phyloP scores from a whole-genome alignment of 92 coral and sea anemone species.

The Epizoanthus rinbou region DNA sequence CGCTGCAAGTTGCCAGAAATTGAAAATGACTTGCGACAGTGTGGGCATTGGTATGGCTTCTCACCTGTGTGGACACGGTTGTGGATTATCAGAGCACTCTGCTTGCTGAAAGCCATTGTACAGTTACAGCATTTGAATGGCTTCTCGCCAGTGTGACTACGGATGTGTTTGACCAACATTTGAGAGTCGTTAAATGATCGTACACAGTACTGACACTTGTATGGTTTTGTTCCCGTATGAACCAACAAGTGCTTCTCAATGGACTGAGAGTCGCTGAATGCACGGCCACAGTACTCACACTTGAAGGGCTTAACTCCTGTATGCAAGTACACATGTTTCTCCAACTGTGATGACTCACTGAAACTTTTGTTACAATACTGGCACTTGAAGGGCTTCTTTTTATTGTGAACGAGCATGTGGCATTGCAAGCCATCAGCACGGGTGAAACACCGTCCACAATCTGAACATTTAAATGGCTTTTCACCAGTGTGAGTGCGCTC shows the following conservation, averaged over 20 bases:
- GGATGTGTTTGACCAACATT: slow-evolving; percentile 90
- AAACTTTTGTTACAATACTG: slow-evolving; percentile 81
- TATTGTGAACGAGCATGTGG: slow-evolving; percentile 91
- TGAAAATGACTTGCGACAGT: slow-evolving; percentile 89
- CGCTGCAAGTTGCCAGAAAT: slow-evolving; percentile 94
- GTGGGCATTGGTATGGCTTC: slow-evolving; percentile 90
- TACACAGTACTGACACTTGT: slow-evolving; percentile 90
- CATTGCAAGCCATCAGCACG: slow-evolving; percentile 98
- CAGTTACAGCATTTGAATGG: slow-evolving; percentile 94
- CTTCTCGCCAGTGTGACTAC: slow-evolving; percentile 96
- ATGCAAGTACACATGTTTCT: slow-evolving; percentile 84
- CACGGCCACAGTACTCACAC: slow-evolving; percentile 91
- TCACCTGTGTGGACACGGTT: slow-evolving; percentile 96
- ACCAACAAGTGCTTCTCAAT: slow-evolving; percentile 86
- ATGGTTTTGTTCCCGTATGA: slow-evolving; percentile 82
- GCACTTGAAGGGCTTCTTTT: slow-evolving; percentile 82
- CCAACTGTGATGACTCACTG: slow-evolving; percentile 78
- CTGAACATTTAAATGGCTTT: slow-evolving; percentile 85
- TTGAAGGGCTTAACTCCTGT: slow-evolving; percentile 94
- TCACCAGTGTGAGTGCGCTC: slow-evolving; percentile 96
- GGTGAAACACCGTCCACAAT: slow-evolving; percentile 86
- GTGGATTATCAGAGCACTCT: slow-evolving; percentile 91
- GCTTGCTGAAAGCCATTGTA: slow-evolving; percentile 95
- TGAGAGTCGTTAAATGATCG: slow-evolving; percentile 89
- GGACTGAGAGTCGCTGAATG: slow-evolving; percentile 89